These are phyloP conservation scores for Bibio marci DNA, from an alignment of 2,888 invertebrate genomes.

Conservation along the genomic window DNA sequence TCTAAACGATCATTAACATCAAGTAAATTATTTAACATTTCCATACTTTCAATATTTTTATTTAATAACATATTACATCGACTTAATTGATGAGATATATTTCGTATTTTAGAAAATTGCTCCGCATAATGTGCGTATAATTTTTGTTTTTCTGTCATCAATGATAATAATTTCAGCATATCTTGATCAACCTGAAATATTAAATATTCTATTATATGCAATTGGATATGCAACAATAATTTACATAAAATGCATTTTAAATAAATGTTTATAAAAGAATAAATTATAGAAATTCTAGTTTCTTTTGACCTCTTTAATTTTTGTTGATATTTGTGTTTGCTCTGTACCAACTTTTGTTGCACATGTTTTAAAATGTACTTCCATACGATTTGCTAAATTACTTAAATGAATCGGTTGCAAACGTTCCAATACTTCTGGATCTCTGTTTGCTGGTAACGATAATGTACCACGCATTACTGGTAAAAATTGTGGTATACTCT, in stretches of 20 bases:
- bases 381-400: slow-evolving; percentile 61
- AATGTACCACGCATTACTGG: slow-evolving; percentile 84
- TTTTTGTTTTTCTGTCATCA: slow-evolving; percentile 65
- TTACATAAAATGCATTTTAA: background rate
- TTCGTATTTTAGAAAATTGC: slow-evolving; percentile 63
- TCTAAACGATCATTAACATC: slow-evolving; percentile 70
- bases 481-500: slow-evolving; percentile 79
- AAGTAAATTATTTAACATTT: slow-evolving; percentile 65
- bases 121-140: slow-evolving; percentile 74
- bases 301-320: slow-evolving; percentile 58
- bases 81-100: slow-evolving; percentile 65
- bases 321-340: slow-evolving; percentile 53
- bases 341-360: slow-evolving; percentile 68
- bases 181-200: slow-evolving; percentile 48
- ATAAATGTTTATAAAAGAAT: slow-evolving; percentile 2
- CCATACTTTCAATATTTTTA: slow-evolving; percentile 71
- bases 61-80: slow-evolving; percentile 67
- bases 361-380: slow-evolving; percentile 67
- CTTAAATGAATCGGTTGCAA: slow-evolving; percentile 43
- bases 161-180: slow-evolving; percentile 46
- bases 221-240: background rate
- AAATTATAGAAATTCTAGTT: slow-evolving; percentile 10
- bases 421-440: slow-evolving; percentile 73
- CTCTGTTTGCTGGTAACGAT: slow-evolving; percentile 67
- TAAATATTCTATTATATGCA: background rate